Evolutionary conservation across 2,113 vertebrate genomes (phyloP), one percentile per base, ranked within the genome.

Genomic region (Periophthalmodon schlosseri): DNA sequence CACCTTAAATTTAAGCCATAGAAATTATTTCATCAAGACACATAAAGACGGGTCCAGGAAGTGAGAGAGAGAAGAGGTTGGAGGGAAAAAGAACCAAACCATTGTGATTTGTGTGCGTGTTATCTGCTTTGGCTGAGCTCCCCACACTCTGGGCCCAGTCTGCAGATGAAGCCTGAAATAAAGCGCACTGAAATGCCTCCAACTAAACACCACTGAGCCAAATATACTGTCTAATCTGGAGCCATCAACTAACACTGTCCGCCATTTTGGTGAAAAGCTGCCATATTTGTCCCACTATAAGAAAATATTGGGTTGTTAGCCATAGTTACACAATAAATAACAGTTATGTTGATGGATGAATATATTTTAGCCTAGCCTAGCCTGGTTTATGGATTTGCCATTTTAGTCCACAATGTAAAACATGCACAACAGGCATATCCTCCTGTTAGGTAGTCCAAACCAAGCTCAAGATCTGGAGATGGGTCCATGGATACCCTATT

Each of bases 31-130:
- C 46, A 47, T 47, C 13, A 47, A 3, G 15, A 47, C 13, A 47
- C 5, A 83, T 54, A 10, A n/a, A 69, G 64, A 65, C 69, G 49
- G 67, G 71, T 72, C 49, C 68, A 65, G 52, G 54, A 79, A 52
- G 67, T 70, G 65, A 50, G 10, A 58, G 68, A 84, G 82, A 86
- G 73, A 76, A 70, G 72, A 63, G 75, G 70, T 63, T 83, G 46
- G 72, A 79, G 80, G 80, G 77, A 68, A 81, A 79, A 87, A 84
- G 84, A 83, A 87, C 63, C 69, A 75, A 75, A 84, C 70, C 70
- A 79, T 75, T 73, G 71, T 73, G 76, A 67, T 74, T 60, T 74
- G 21, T 28, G 28, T 20, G 61, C 69, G 24, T 60, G 72, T 81
- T 85, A 88, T 86, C 86, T 84, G 65, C 49, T 52, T 67, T 80